Percentiles rank a stretch among this genome's conserved stretches.
These are phyloP conservation scores for Leptinotarsa juncta DNA, from an alignment of 2,888 invertebrate genomes.

Conservation along the genomic window DNA sequence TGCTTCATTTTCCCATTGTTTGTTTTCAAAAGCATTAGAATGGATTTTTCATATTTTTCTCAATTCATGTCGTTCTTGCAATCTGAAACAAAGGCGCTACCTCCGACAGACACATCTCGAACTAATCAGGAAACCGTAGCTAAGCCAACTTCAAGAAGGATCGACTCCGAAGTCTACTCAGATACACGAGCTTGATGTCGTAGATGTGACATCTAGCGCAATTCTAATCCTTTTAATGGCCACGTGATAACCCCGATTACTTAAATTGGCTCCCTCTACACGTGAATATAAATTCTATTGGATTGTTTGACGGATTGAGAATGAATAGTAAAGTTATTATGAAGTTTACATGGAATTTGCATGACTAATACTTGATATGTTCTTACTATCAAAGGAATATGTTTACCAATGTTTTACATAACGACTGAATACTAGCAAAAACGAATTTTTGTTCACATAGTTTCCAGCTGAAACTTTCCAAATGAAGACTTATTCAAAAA, in stretches of 20 bases:
- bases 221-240: conserved; percentile 76
- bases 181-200: conserved; percentile 61
- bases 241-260: conserved; percentile 77
- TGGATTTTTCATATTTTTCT: too few relatives aligned
- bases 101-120: conserved; percentile 33
- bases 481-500: too few relatives aligned
- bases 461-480: too few relatives aligned
- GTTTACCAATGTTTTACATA: too few relatives aligned
- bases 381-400: too few relatives aligned
- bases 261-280: conserved; percentile 78
- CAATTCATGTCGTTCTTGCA: neutral
- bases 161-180: conserved; percentile 58
- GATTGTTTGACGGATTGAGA: conserved; percentile 40
- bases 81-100: conserved; percentile 18
- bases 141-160: conserved; percentile 59
- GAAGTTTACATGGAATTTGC: neutral
- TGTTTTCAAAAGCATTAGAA: too few relatives aligned
- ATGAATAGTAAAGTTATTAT: neutral
- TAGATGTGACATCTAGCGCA: conserved; percentile 63
- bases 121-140: conserved; percentile 46
- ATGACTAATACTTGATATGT: too few relatives aligned
- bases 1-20: too few relatives aligned
- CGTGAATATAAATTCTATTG: conserved; percentile 60
- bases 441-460: too few relatives aligned
- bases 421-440: too few relatives aligned